Conservation (phyloP, 2,113 vertebrate species). For the Caloenas nicobarica region DNA sequence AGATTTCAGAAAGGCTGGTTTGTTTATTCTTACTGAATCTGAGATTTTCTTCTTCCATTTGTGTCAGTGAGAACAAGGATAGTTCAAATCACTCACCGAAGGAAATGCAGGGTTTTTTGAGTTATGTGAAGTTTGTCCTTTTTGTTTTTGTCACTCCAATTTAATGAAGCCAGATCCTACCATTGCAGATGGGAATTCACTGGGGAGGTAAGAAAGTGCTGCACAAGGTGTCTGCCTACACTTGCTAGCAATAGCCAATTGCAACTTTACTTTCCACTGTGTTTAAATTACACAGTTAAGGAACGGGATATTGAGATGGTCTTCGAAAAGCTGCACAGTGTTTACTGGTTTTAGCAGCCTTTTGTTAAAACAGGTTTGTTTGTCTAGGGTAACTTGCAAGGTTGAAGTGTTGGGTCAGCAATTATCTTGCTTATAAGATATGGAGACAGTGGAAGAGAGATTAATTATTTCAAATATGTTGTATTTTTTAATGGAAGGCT, state of each 20-base stretch:
- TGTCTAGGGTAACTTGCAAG: not conserved
- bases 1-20: conserved; percentile 1
- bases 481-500: not conserved
- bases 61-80: not conserved
- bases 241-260: not conserved
- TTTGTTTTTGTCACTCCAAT: not conserved
- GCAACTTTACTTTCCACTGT: not conserved
- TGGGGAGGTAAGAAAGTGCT: not conserved
- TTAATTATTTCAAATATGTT: not conserved
- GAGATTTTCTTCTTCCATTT: not conserved
- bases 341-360: not conserved
- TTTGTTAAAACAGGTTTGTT: not conserved
- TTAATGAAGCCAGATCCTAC: not conserved
- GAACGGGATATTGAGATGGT: not conserved
- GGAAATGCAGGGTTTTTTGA: not conserved
- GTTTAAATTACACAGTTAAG: not conserved
- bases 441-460: not conserved
- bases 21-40: not conserved
- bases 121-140: not conserved
- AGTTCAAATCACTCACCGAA: not conserved
- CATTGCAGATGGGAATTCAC: not conserved
- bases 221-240: not conserved
- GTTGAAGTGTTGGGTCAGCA: not conserved
- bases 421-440: not conserved
- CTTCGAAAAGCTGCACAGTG: not conserved